Evolutionary conservation across 2,888 invertebrate species (phyloP), one percentile per base, ranked within the genome.

Genomic region (Lobophora halterata): DNA sequence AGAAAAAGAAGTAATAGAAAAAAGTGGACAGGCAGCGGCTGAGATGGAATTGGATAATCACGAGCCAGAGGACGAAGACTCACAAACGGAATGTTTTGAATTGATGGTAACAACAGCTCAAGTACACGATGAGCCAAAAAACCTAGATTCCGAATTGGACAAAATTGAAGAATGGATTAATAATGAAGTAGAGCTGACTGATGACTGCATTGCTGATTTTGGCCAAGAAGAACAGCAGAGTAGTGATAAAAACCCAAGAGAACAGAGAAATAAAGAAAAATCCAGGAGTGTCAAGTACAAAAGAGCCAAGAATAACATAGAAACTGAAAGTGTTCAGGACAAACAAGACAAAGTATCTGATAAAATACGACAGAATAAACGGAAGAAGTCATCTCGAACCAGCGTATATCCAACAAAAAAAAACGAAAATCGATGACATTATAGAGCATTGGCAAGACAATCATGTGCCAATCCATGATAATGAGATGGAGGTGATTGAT

Each of bases 291-390:
- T 25, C 33, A 25, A 25, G 12, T 5, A 26, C 27, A 34, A 34
- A 34, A 34, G 8, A 26, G 34, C 26, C 34, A 26, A 34, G 26
- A 32, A 17, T 32, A 26, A 14, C 13, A 26, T 14, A 26, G 16
- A 26, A 26, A 25, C 26, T 13, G 28, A 35, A 35, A 23, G 28
- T 29, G 6, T 23, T 2, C 1, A 28, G 12, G 35, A 35, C 16
- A 35, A 17, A 23, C n/a, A 28, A 28, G 28, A 29, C 1, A 28
- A 36, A 36, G 4, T 4, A 36, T 19, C 29, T 25, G 7, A 6
- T 36, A 36, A 28, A 36, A 24, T 29, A 36, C 29, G n/a, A 36
- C 23, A 24, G 14, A 29, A 29, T 36, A 36, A 36, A 34, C 34
- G 26, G 6, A 24, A 34, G 11, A 34, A 17, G 10, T 21, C 16